Percentiles rank a stretch among this genome's conserved stretches.
Conservation (phyloP, 2,113 vertebrate genomes). For the Turnix velox region DNA sequence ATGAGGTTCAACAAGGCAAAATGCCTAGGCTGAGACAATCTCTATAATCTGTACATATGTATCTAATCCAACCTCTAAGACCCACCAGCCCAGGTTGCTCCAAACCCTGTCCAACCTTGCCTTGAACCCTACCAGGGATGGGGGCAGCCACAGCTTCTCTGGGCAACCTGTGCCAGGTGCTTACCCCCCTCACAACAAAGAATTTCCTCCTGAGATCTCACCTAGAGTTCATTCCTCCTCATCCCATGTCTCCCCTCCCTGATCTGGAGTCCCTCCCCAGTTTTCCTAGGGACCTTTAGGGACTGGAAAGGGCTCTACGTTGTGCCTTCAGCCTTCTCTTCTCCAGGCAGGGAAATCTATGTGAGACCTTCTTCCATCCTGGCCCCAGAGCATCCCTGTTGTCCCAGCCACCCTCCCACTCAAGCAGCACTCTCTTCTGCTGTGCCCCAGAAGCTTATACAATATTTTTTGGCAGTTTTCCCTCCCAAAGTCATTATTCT, state of each 20-base stretch:
- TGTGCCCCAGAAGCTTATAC: conserved; percentile 22
- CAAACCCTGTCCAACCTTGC: fast-evolving
- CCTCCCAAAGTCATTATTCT: conserved; percentile 14
- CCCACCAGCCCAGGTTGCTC: fast-evolving
- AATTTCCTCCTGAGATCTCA: neutral
- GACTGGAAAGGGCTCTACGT: fast-evolving
- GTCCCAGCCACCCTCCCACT: neutral
- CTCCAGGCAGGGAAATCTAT: neutral
- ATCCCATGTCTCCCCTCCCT: no score
- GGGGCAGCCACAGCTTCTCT: neutral
- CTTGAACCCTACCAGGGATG: fast-evolving
- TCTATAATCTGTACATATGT: fast-evolving
- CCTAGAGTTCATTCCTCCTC: neutral
- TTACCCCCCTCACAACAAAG: neutral
- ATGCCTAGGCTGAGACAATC: no score
- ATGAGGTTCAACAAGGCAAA: neutral
- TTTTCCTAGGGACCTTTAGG: neutral
- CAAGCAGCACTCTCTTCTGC: neutral
- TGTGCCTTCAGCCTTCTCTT: neutral
- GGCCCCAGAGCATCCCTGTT: neutral
- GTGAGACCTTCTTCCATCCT: neutral
- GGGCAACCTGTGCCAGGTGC: neutral
- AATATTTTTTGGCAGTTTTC: conserved; percentile 10
- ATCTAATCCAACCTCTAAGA: neutral
- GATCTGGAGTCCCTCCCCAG: neutral